Conservation (phyloP, 53 echinoderm and acorn worm genomes). For the Glandiceps talaboti region DNA sequence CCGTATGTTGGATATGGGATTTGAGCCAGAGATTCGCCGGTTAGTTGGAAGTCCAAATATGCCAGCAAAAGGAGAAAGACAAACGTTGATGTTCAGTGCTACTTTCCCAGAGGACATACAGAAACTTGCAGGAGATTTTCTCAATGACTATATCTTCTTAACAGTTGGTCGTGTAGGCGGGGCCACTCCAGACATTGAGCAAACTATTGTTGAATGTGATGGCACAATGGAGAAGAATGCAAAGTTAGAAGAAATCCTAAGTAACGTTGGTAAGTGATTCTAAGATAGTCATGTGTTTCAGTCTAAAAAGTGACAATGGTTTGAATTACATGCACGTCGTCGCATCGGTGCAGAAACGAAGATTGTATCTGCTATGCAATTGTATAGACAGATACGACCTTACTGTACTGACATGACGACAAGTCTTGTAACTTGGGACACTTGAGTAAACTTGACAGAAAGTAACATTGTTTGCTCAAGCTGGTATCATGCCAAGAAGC, state of each 20-base stretch:
- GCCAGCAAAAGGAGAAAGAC: conserved; percentile 74
- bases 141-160: conserved; percentile 85
- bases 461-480: too few relatives aligned
- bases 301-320: too few relatives aligned
- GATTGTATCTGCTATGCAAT: too few relatives aligned
- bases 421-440: too few relatives aligned
- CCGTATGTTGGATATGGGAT: conserved; percentile 99
- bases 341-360: too few relatives aligned
- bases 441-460: too few relatives aligned
- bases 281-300: too few relatives aligned
- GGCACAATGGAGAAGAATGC: conserved; percentile 58
- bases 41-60: conserved; percentile 67
- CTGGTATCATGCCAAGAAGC: too few relatives aligned
- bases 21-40: conserved; percentile 76
- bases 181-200: conserved; percentile 76
- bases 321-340: too few relatives aligned
- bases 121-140: conserved; percentile 69
- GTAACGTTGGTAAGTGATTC: background rate
- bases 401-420: too few relatives aligned
- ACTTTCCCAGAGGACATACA: conserved; percentile 91
- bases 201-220: conserved; percentile 47
- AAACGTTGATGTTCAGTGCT: conserved; percentile 94
- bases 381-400: too few relatives aligned
- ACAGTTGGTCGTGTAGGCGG: conserved; percentile 92
- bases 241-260: conserved; percentile 67